Base-by-base conservation (phyloP, 2,888 invertebrate species). In the Dioctria rufipes region DNA sequence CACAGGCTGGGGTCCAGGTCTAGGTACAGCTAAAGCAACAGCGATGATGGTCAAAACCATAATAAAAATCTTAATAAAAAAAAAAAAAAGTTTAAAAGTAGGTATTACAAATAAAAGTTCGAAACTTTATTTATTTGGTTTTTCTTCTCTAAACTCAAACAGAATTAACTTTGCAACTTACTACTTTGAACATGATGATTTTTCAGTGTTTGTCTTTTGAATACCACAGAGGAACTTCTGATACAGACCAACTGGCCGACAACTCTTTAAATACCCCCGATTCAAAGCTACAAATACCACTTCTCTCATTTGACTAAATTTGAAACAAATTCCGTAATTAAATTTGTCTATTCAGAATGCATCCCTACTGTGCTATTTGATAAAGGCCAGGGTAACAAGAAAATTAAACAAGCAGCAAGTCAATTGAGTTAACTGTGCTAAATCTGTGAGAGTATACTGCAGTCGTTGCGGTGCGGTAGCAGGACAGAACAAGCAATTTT, bases 21-120 rank as follows among this genome's bases (percentile, higher is more conserved):
- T 83, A 37, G 87, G 88, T 3, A 83, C 84, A 79, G 88, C 87
- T 80, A 85, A 60, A 78, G 85, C 84, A 65, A 85, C 85, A 58
- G 86, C 87, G 78, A 87, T 86, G 65, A 88, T 83, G 46, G 86
- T 87, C 65, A 87, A 81, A 9, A 88, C 84, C 43, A 75, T 13
- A 75, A 75, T 13, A 60, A 75, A 9, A 11, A 75, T 75, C 73
- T 75, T 11, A 42, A 9, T 6, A 3, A 13, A 6, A 69, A 13
- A 43, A 67, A 67, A 5, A 13, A 0, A 25, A 25, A 1, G 0
- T 46, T 46, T 6, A 46, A 6, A 5, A 46, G 8, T n/a, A n/a
- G n/a, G n/a, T 46, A 46, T 46, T 46, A 46, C 8, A 6, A 46
- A 25, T 25, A 25, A 25, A 25, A 46, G 8, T 46, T 46, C 8